Percentiles rank a stretch among this genome's conserved stretches.
Conservation (phyloP, 2,888 invertebrate species). For the Tupiocoris notatus region DNA sequence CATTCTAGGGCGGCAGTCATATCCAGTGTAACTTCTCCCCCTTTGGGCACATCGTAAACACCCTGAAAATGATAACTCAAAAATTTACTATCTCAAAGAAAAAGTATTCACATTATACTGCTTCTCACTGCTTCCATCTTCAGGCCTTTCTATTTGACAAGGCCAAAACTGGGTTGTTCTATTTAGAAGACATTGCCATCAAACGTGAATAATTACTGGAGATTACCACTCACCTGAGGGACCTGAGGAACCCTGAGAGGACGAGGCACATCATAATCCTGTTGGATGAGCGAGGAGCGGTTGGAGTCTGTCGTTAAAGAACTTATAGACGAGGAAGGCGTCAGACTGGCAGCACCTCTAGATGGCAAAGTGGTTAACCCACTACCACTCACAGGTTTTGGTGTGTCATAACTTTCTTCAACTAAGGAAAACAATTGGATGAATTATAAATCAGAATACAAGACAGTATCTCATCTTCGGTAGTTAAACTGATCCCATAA, state of each 20-base stretch:
- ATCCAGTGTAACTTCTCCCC: conserved; percentile 70
- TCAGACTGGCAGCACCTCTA: conserved; percentile 55
- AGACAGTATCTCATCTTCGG: too few relatives aligned
- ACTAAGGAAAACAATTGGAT: too few relatives aligned
- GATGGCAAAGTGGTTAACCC: conserved; percentile 17
- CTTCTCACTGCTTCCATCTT: background rate
- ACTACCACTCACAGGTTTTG: conserved; percentile 57
- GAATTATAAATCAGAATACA: too few relatives aligned
- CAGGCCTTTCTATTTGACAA: background rate
- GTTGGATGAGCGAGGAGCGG: conserved; percentile 59
- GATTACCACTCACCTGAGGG: conserved; percentile 4
- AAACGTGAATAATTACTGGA: too few relatives aligned
- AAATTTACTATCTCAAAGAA: background rate
- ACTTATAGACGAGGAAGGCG: conserved; percentile 67
- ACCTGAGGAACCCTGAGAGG: conserved; percentile 37
- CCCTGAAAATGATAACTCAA: conserved; percentile 6
- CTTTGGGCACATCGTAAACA: conserved; percentile 64
- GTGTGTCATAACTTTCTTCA: conserved; percentile 61
- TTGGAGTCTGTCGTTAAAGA: conserved; percentile 61
- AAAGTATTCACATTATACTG: background rate
- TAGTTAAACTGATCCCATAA: too few relatives aligned
- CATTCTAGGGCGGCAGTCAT: conserved; percentile 73
- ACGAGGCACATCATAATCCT: conserved; percentile 69
- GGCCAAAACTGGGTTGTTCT: too few relatives aligned
- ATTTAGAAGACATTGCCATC: too few relatives aligned